Evolutionary conservation across 2,888 invertebrate genomes (phyloP).

Genomic region (Drosophila stalkeri): DNA sequence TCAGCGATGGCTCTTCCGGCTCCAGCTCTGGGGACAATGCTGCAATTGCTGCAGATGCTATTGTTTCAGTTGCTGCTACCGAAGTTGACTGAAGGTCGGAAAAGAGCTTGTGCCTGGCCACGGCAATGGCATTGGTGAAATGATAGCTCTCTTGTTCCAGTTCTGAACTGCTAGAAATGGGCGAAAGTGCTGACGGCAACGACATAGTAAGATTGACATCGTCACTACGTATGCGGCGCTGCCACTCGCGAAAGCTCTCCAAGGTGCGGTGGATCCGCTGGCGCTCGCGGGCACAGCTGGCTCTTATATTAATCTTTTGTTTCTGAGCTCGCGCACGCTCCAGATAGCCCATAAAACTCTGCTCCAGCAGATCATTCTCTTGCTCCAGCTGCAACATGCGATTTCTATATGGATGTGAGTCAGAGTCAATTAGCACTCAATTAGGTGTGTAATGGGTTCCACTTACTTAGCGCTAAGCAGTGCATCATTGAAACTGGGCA

Average conservation of each 20-base stretch:
- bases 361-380: slow-evolving; percentile 83
- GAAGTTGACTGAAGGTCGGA: slow-evolving; percentile 28
- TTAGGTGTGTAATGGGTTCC: neutral
- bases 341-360: slow-evolving; percentile 80
- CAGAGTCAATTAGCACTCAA: neutral
- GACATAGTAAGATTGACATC: slow-evolving; percentile 10
- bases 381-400: slow-evolving; percentile 83
- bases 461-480: slow-evolving; percentile 61
- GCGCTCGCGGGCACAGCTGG: slow-evolving; percentile 54
- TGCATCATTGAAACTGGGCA: slow-evolving; percentile 55
- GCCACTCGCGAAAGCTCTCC: slow-evolving; percentile 47
- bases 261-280: slow-evolving; percentile 47
- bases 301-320: slow-evolving; percentile 35
- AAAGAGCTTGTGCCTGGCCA: slow-evolving; percentile 58
- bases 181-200: slow-evolving; percentile 1
- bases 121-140: slow-evolving; percentile 67
- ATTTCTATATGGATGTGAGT: slow-evolving; percentile 53
- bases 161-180: slow-evolving; percentile 46
- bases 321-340: slow-evolving; percentile 66
- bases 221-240: slow-evolving; percentile 33
- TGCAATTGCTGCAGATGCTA: neutral
- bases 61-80: neutral
- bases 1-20: neutral
- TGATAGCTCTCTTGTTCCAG: slow-evolving; percentile 56
- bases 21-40: neutral